phyloP scores from a whole-genome alignment of 2,797 vertebrate genomes.

The Sebastes itinus region DNA sequence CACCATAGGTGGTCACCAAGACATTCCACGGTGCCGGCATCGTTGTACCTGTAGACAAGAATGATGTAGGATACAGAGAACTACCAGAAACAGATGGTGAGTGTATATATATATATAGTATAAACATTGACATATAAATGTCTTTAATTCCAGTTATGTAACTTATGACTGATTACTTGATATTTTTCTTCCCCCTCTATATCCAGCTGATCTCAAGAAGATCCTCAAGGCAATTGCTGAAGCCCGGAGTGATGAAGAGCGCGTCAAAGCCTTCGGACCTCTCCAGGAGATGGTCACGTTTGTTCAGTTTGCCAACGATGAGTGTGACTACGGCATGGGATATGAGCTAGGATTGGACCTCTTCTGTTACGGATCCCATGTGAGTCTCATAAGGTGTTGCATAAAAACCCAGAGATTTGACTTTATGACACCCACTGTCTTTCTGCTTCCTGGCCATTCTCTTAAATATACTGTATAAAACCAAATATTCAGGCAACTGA shows the following conservation, averaged over 20 bases:
- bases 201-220: conserved; percentile 88
- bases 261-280: conserved; percentile 93
- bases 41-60: conserved; percentile 95
- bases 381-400: conserved; percentile 78
- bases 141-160: background rate
- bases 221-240: conserved; percentile 93
- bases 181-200: background rate
- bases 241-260: conserved; percentile 87
- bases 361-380: conserved; percentile 95
- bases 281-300: conserved; percentile 95
- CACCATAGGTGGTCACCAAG: conserved; percentile 90
- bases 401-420: background rate
- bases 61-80: conserved; percentile 96
- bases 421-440: background rate
- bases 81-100: conserved; percentile 94
- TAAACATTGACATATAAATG: background rate
- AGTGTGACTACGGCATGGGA: conserved; percentile 98
- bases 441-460: background rate
- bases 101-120: background rate
- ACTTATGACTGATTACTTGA: background rate
- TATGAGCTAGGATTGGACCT: conserved; percentile 95
- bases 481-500: background rate
- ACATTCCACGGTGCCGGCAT: conserved; percentile 94
- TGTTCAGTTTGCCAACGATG: conserved; percentile 98
- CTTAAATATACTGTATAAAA: background rate